Conservation (phyloP, 2,797 vertebrate species). For the Uromys caudimaculatus region DNA sequence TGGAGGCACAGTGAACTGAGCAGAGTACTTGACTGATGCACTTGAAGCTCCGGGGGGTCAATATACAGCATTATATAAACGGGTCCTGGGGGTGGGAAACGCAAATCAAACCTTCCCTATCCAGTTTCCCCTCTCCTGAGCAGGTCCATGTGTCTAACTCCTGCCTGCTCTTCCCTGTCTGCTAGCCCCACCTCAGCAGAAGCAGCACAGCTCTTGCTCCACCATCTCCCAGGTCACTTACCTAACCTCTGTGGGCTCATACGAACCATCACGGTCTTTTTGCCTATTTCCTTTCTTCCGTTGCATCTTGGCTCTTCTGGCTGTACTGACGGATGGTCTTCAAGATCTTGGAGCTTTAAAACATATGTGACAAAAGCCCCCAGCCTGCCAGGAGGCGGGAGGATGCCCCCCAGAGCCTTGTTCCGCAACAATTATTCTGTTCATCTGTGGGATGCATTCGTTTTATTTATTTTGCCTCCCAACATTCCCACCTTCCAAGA, state of each 20-base stretch:
- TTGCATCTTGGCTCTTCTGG: not conserved
- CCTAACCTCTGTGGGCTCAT: too few relatives aligned
- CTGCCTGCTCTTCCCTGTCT: too few relatives aligned
- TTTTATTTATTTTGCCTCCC: constrained; percentile 62
- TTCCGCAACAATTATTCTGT: not conserved
- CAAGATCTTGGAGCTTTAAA: not conserved
- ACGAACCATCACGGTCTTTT: too few relatives aligned
- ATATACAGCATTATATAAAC: too few relatives aligned
- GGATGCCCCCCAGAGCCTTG: not conserved
- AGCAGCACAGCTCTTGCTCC: not conserved
- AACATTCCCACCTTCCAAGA: constrained; percentile 22
- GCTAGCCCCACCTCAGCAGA: not conserved
- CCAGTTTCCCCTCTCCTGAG: not conserved
- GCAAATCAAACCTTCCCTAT: not conserved
- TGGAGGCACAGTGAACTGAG: too few relatives aligned
- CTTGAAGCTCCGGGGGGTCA: not conserved
- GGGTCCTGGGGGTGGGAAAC: too few relatives aligned
- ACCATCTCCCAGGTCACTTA: too few relatives aligned
- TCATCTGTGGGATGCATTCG: constrained; percentile 53
- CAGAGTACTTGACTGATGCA: not conserved
- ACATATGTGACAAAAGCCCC: not conserved
- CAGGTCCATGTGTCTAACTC: not conserved
- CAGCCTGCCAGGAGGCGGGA: constrained; percentile 9
- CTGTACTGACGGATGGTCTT: not conserved
- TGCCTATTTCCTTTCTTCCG: not conserved